A percentile compares a stretch with the other conserved stretches of the same genome.
Conservation (phyloP, 2,113 vertebrate genomes). For the Plecturocebus donacophilus region DNA sequence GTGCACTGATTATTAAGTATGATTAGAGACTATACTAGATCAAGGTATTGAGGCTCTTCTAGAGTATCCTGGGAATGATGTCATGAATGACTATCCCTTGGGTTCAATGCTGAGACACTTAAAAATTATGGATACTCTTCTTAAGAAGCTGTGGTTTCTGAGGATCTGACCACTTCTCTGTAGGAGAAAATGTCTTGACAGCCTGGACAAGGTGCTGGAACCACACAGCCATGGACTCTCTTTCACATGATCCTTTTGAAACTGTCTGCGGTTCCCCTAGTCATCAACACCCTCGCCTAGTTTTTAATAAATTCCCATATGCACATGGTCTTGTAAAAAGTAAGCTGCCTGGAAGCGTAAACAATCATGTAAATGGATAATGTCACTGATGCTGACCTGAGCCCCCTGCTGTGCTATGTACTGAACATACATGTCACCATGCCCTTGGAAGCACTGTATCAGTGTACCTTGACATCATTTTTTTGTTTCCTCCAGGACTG, state of each 20-base stretch:
- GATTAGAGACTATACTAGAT: background rate
- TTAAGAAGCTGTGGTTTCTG: background rate
- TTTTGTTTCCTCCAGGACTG: background rate
- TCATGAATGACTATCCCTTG: background rate
- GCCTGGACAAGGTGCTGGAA: background rate
- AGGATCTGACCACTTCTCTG: background rate
- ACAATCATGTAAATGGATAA: background rate
- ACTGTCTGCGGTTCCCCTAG: background rate
- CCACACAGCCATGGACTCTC: background rate
- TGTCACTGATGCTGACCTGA: background rate
- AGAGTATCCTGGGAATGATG: background rate
- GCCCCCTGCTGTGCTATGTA: background rate
- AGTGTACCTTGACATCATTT: background rate
- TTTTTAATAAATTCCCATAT: background rate
- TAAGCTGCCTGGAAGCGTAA: background rate
- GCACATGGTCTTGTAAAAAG: background rate
- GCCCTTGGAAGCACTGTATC: background rate
- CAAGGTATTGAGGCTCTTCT: background rate
- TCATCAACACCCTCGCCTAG: background rate
- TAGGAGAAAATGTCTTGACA: background rate
- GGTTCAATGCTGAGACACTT: background rate
- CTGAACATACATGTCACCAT: rapidly evolving
- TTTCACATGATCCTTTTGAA: background rate
- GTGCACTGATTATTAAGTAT: background rate
- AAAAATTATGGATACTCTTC: background rate